Percentiles rank a stretch among this genome's conserved stretches.
These are phyloP conservation scores for Karalla daura DNA, from an alignment of 2,797 vertebrate genomes.

Conservation along the genomic window DNA sequence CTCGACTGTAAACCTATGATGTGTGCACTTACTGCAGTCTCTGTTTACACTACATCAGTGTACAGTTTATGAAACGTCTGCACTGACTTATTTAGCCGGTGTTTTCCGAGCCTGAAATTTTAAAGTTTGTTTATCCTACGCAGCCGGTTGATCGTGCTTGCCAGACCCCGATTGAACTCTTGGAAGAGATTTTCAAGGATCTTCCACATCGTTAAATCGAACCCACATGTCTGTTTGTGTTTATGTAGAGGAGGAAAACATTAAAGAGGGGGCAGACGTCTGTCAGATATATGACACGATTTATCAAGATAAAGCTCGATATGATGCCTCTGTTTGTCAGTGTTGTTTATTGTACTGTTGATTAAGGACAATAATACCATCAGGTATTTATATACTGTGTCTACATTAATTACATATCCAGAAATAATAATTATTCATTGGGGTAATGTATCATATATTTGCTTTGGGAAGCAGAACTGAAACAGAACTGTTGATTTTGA, in stretches of 20 bases:
- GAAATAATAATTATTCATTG: not conserved
- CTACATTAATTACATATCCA: no score
- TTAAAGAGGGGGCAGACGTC: not conserved
- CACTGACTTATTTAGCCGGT: not conserved
- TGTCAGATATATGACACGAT: not conserved
- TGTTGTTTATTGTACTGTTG: not conserved
- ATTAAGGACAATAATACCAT: not conserved
- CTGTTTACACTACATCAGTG: not conserved
- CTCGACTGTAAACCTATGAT: not conserved
- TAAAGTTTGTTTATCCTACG: constrained; percentile 3
- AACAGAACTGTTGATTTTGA: not conserved
- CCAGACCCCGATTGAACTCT: not conserved
- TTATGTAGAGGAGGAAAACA: not conserved
- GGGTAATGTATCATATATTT: not conserved
- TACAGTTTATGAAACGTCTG: not conserved
- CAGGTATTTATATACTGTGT: not conserved
- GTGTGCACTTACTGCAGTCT: not conserved
- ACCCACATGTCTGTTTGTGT: constrained; percentile 18
- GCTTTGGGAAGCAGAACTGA: not conserved
- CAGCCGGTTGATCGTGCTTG: not conserved
- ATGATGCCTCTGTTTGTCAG: not conserved
- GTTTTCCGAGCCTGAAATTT: not conserved
- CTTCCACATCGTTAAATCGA: constrained; percentile 19
- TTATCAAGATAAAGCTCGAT: not conserved
- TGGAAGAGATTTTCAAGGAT: constrained; percentile 14